Conservation (phyloP, 2,888 invertebrate genomes). For the Cryptocephalus primarius region DNA sequence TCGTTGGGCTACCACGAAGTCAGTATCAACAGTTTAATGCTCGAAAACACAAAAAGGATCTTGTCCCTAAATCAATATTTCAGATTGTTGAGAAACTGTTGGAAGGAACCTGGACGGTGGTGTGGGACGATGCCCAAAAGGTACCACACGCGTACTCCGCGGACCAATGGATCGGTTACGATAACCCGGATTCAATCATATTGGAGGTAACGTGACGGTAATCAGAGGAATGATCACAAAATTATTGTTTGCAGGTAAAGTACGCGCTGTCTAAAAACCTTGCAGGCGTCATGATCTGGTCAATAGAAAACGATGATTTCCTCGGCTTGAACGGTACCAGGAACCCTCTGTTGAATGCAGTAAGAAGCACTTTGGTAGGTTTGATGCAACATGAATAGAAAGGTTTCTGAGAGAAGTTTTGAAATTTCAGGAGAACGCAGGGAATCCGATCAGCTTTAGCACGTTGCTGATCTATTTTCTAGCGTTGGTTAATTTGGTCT, state of each 20-base stretch:
- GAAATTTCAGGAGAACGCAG: too few species aligned
- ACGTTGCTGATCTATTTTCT: too few species aligned
- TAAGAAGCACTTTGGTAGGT: neutral
- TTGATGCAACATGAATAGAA: too few species aligned
- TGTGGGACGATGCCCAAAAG: constrained; percentile 44
- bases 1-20: constrained; percentile 32
- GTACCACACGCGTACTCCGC: constrained; percentile 51
- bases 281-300: neutral
- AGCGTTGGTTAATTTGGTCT: too few species aligned
- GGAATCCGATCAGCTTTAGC: too few species aligned
- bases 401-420: too few species aligned
- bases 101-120: constrained; percentile 32
- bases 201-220: constrained; percentile 32
- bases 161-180: constrained; percentile 61
- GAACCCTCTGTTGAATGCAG: neutral
- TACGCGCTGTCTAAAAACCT: neutral
- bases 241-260: neutral
- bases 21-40: constrained; percentile 1
- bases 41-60: neutral
- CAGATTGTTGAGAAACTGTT: neutral
- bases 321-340: neutral
- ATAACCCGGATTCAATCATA: constrained; percentile 45
- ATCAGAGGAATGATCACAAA: neutral
- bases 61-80: neutral
- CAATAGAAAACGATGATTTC: neutral